A percentile compares a stretch with the other conserved stretches of the same genome.
Evolutionary conservation across 2,797 vertebrate species (phyloP).

Genomic region (Hippocampus kuda): DNA sequence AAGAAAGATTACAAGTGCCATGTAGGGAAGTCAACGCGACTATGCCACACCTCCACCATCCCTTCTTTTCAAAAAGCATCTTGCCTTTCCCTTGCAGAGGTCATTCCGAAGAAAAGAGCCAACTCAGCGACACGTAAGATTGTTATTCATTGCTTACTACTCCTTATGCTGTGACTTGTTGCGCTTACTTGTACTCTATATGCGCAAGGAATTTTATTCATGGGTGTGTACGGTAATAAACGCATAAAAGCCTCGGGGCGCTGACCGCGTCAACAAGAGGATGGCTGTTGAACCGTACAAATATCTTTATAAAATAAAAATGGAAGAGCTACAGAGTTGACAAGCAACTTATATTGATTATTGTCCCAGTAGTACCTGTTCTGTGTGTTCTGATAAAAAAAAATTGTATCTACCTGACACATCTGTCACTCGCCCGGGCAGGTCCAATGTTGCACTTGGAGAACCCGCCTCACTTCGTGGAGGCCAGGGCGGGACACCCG

Average conservation of each 20-base stretch:
- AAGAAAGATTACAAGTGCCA: neutral
- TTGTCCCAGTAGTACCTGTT: too few relatives aligned
- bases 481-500: constrained; percentile 55
- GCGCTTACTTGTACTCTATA: neutral
- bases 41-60: constrained; percentile 33
- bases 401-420: too few relatives aligned
- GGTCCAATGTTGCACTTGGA: constrained; percentile 52
- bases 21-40: neutral
- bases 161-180: neutral
- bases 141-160: neutral
- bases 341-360: too few relatives aligned
- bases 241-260: neutral
- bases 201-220: neutral
- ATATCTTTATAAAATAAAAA: too few relatives aligned
- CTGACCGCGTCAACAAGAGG: too few relatives aligned
- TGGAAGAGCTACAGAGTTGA: too few relatives aligned
- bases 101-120: constrained; percentile 63
- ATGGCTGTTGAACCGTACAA: too few relatives aligned
- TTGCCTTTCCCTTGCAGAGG: constrained; percentile 52
- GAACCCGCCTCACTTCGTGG: constrained; percentile 49
- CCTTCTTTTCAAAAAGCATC: constrained; percentile 18
- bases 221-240: neutral
- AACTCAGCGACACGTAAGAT: constrained; percentile 61
- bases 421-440: constrained; percentile 26
- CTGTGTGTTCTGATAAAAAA: too few relatives aligned